A percentile compares a stretch with the other conserved stretches of the same genome.
Conservation (phyloP, 2,888 invertebrate genomes). For the Rhingia campestris region DNA sequence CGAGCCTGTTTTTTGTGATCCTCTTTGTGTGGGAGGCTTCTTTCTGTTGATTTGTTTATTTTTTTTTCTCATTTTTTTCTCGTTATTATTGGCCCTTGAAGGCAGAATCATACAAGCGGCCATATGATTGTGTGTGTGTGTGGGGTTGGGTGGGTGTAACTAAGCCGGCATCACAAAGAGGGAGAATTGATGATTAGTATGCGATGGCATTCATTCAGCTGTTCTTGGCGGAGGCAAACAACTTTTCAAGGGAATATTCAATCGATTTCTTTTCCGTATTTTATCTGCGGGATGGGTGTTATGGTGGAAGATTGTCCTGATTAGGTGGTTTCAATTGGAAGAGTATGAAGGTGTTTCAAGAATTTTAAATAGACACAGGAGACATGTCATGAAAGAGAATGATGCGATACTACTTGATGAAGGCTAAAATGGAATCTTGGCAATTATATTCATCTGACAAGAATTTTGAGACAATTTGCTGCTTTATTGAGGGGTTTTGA, state of each 20-base stretch:
- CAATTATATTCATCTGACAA: neutral
- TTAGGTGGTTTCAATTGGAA: slow-evolving; percentile 22
- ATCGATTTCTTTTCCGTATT: slow-evolving; percentile 46
- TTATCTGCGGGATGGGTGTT: slow-evolving; percentile 7
- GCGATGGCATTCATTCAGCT: slow-evolving; percentile 60
- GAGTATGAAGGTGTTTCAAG: slow-evolving; percentile 15
- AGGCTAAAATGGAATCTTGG: neutral
- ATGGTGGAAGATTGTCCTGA: slow-evolving; percentile 34
- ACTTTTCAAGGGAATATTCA: slow-evolving; percentile 20
- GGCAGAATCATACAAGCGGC: slow-evolving; percentile 39
- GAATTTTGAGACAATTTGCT: neutral
- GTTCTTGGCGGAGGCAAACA: neutral
- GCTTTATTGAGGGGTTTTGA: neutral
- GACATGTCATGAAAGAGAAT: slow-evolving; percentile 31
- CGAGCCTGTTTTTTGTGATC: slow-evolving; percentile 26
- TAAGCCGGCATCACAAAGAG: slow-evolving; percentile 4
- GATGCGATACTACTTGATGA: slow-evolving; percentile 5
- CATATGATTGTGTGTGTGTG: slow-evolving; percentile 19
- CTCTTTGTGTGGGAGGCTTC: neutral
- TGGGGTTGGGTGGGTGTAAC: neutral
- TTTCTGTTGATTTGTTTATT: neutral
- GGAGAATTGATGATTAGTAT: slow-evolving; percentile 42
- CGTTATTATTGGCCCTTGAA: slow-evolving; percentile 49
- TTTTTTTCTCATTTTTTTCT: neutral
- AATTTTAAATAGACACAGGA: slow-evolving; percentile 29